Percentiles rank a stretch among this genome's conserved stretches.
These are phyloP conservation scores for Ambastaia sidthimunki DNA, from an alignment of 2,797 vertebrate genomes.

Conservation along the genomic window DNA sequence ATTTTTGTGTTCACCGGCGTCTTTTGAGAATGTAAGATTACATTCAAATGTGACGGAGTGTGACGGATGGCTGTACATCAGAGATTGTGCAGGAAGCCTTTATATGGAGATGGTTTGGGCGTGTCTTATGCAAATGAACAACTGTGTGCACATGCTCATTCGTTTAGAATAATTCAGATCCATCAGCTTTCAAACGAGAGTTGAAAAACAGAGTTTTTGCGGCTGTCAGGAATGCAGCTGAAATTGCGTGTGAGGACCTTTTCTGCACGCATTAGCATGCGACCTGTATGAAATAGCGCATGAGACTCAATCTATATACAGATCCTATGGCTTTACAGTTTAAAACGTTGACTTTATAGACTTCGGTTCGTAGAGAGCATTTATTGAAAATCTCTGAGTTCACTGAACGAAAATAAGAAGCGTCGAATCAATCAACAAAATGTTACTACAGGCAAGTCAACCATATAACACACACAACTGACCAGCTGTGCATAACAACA, in stretches of 20 bases:
- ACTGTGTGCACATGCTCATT: not conserved
- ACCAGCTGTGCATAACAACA: constrained; percentile 14
- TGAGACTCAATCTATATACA: too few species aligned
- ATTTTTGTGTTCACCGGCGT: too few species aligned
- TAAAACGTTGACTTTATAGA: not conserved
- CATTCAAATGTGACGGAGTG: too few species aligned
- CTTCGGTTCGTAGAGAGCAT: not conserved
- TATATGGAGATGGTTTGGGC: not conserved
- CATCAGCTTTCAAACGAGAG: not conserved
- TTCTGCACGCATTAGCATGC: not conserved
- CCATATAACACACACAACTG: constrained; percentile 14
- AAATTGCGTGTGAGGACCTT: not conserved
- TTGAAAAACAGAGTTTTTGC: not conserved
- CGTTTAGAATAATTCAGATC: not conserved
- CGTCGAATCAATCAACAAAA: constrained; percentile 19
- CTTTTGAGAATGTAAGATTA: too few species aligned
- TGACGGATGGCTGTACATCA: too few species aligned
- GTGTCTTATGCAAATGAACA: not conserved
- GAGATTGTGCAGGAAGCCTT: too few species aligned
- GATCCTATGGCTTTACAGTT: not conserved
- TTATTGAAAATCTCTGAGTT: not conserved
- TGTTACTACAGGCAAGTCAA: constrained; percentile 22
- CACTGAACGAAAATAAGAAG: constrained; percentile 17
- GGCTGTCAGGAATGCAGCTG: too few species aligned
- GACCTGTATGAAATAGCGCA: too few species aligned